These are phyloP conservation scores for Henicopernis longicauda DNA, from an alignment of 2,113 vertebrate species.

Conservation along the genomic window DNA sequence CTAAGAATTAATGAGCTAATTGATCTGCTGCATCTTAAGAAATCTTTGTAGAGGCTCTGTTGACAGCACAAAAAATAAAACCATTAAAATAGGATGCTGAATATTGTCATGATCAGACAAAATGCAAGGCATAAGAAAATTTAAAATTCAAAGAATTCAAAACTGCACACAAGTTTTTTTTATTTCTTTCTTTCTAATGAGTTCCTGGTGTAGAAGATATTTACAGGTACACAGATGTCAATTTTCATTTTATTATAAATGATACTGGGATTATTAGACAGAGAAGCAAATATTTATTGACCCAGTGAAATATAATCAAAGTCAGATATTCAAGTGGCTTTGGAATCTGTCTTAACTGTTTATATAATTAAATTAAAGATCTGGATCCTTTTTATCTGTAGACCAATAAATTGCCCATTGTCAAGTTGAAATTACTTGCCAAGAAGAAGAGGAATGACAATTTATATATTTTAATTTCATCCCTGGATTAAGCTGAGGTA, in stretches of 20 bases:
- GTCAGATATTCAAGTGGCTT: not conserved
- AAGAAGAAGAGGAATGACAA: not conserved
- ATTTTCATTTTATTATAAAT: not conserved
- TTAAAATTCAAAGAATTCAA: not conserved
- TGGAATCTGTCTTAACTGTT: not conserved
- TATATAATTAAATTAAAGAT: not conserved
- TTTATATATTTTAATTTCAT: not conserved
- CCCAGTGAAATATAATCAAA: not conserved
- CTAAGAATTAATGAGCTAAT: not conserved
- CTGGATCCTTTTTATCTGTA: not conserved
- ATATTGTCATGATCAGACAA: not conserved
- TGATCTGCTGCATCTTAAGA: not conserved
- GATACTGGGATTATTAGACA: not conserved
- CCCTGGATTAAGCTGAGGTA: not conserved
- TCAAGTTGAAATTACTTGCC: not conserved
- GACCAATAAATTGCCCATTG: not conserved
- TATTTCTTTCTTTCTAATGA: not conserved
- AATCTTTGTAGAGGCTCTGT: not conserved
- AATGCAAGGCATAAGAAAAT: not conserved
- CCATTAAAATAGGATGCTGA: not conserved
- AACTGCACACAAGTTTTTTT: not conserved
- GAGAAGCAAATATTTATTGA: not conserved
- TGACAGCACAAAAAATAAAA: not conserved
- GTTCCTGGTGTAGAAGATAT: not conserved
- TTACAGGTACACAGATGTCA: not conserved